A percentile compares a stretch with the other conserved stretches of the same genome.
phyloP scores from a whole-genome alignment of 2,797 vertebrate species.

The Sciurus carolinensis region DNA sequence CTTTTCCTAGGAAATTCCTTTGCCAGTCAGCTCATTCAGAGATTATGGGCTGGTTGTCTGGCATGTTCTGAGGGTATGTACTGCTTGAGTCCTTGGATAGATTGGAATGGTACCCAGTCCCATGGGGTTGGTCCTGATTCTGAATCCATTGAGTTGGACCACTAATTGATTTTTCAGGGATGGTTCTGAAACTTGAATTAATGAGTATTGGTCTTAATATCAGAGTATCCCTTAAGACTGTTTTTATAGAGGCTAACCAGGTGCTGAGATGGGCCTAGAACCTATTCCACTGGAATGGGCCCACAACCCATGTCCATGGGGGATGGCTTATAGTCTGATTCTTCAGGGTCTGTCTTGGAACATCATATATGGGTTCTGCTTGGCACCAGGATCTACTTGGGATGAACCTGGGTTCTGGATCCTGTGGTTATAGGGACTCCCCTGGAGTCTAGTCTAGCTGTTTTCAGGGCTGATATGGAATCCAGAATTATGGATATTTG shows the following conservation, averaged over 20 bases:
- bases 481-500: background rate
- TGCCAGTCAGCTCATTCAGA: background rate
- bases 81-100: background rate
- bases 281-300: too few relatives aligned
- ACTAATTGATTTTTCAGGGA: background rate
- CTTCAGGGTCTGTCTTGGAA: background rate
- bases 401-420: background rate
- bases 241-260: background rate
- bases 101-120: background rate
- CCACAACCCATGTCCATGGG: background rate
- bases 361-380: background rate
- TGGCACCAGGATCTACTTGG: background rate
- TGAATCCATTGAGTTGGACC: background rate
- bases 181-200: background rate
- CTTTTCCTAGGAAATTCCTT: background rate
- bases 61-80: background rate
- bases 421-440: background rate
- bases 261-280: background rate
- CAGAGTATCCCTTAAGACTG: background rate
- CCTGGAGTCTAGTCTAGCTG: background rate
- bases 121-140: background rate
- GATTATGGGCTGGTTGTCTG: background rate
- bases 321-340: background rate
- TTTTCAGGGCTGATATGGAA: background rate
- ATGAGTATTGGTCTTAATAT: background rate